Evolutionary conservation across 35 echinoderm and acorn worm genomes (phyloP).

Genomic region (Anneissia japonica): DNA sequence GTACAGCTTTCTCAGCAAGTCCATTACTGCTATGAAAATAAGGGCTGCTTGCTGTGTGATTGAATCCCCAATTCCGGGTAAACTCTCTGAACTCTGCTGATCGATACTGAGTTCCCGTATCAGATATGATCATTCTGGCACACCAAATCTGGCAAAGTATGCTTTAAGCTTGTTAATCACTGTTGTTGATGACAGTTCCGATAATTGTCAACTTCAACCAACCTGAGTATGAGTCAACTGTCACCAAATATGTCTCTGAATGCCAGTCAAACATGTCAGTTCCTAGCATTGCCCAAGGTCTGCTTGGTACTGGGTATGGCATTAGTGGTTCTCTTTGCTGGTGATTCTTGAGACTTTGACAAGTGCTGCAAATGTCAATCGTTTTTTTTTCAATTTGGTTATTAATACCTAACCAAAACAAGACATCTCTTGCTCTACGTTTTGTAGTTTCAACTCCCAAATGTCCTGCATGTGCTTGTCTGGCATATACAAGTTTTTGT

Average conservation of each 20-base stretch:
- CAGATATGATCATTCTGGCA: too few species aligned
- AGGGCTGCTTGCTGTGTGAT: too few species aligned
- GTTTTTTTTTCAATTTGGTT: slow-evolving; percentile 38
- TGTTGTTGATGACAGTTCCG: too few species aligned
- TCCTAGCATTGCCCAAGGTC: slow-evolving; percentile 2
- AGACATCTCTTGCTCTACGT: slow-evolving; percentile 36
- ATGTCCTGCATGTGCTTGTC: slow-evolving; percentile 46
- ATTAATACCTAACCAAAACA: slow-evolving; percentile 37
- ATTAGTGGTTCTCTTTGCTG: slow-evolving; percentile 17
- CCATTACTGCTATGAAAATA: too few species aligned
- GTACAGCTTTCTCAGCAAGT: too few species aligned
- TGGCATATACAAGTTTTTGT: neutral
- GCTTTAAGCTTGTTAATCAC: too few species aligned
- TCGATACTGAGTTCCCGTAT: too few species aligned
- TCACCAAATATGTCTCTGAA: slow-evolving; percentile 22
- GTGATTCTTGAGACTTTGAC: slow-evolving; percentile 22
- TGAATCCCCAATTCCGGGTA: too few species aligned
- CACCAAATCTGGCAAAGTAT: too few species aligned
- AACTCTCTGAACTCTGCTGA: too few species aligned
- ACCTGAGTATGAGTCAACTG: slow-evolving; percentile 68
- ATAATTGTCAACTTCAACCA: slow-evolving; percentile 10
- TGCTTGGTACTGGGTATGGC: neutral
- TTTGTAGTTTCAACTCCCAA: slow-evolving; percentile 50
- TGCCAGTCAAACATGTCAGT: slow-evolving; percentile 55
- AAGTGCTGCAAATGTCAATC: slow-evolving; percentile 22